phyloP scores from a whole-genome alignment of 2,113 vertebrate genomes.

The Epinephelus moara region DNA sequence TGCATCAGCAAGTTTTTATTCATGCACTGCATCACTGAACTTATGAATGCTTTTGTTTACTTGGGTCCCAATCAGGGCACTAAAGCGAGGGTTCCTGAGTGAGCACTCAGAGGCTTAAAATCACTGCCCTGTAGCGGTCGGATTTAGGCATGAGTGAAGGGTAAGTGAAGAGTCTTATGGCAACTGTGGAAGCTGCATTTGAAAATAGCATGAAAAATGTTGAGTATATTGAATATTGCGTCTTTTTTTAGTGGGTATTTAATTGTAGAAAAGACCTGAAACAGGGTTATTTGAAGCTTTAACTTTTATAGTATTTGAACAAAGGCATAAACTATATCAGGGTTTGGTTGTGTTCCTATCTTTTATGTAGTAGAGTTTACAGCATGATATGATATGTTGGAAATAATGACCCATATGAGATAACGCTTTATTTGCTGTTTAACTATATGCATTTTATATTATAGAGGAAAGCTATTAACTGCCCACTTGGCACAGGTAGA shows the following conservation, averaged over 20 bases:
- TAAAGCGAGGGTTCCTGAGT: neutral
- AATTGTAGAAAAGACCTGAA: neutral
- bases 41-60: constrained; percentile 44
- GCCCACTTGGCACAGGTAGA: neutral
- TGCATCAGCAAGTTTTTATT: constrained; percentile 56
- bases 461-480: neutral
- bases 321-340: neutral
- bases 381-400: neutral
- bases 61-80: constrained; percentile 29
- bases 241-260: neutral
- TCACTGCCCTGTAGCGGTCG: too few species aligned
- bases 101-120: neutral
- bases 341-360: neutral
- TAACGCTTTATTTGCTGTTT: neutral
- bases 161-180: neutral
- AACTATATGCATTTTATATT: constrained; percentile 3
- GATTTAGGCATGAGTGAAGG: neutral
- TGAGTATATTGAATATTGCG: neutral
- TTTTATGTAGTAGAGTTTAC: neutral
- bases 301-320: neutral
- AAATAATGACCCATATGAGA: constrained; percentile 6
- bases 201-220: neutral
- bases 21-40: constrained; percentile 31
- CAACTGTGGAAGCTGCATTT: neutral
- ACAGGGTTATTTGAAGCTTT: neutral